These are phyloP conservation scores for Garra rufa DNA, from an alignment of 2,113 vertebrate species.

Conservation along the genomic window DNA sequence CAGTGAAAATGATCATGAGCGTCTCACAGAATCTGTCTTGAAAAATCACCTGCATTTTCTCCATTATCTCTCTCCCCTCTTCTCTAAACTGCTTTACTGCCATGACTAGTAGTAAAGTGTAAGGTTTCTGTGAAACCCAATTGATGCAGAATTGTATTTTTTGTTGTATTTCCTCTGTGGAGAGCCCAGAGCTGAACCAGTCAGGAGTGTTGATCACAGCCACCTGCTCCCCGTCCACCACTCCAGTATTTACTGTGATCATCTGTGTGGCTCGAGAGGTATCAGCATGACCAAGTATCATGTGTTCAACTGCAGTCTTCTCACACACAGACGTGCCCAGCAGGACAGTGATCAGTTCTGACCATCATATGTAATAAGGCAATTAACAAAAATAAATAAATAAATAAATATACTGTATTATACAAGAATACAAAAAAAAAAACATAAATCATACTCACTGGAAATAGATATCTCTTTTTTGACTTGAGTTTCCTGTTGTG, in stretches of 20 bases:
- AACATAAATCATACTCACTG: too few species aligned
- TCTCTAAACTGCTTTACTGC: neutral
- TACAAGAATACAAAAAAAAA: neutral
- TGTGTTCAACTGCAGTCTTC: neutral
- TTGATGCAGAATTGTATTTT: constrained; percentile 29
- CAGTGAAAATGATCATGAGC: constrained; percentile 39
- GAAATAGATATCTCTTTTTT: too few species aligned
- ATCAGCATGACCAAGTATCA: constrained; percentile 6
- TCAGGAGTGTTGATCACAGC: constrained; percentile 48
- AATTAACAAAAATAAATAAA: too few species aligned
- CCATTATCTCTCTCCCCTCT: neutral
- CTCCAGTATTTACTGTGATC: constrained; percentile 19
- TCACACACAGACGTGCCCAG: constrained; percentile 1
- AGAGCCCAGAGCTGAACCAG: neutral
- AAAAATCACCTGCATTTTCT: constrained; percentile 33
- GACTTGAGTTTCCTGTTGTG: neutral
- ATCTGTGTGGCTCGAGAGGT: neutral
- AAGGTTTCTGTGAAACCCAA: constrained; percentile 5
- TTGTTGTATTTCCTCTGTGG: neutral
- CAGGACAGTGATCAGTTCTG: neutral
- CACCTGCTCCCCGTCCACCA: constrained; percentile 37
- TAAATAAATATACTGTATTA: too few species aligned
- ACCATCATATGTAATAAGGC: neutral
- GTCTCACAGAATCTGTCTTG: neutral
- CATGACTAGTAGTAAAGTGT: constrained; percentile 47